Evolutionary conservation across 1,140 invertebrate species (phyloP).

Genomic region (Pachypeltis micranthus): DNA sequence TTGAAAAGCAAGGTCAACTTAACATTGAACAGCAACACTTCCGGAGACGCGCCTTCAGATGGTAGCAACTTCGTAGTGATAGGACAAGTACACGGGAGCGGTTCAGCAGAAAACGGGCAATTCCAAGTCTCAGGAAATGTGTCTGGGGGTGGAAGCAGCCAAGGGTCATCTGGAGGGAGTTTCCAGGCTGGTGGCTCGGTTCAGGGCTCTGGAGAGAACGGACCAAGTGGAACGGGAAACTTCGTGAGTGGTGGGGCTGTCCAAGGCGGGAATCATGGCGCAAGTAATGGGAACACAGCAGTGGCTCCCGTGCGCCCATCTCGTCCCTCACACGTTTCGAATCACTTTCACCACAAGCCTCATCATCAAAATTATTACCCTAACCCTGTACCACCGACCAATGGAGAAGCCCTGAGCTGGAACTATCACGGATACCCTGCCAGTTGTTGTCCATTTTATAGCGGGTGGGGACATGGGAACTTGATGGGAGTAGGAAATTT

Average conservation of each 20-base stretch:
- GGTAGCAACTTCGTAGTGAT: background rate
- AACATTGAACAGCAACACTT: constrained; percentile 24
- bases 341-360: background rate
- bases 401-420: background rate
- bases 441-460: background rate
- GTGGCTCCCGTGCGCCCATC: background rate
- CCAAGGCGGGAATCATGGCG: background rate
- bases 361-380: background rate
- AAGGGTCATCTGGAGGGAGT: background rate
- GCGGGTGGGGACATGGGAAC: background rate
- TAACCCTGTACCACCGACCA: background rate
- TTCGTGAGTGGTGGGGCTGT: constrained; percentile 7
- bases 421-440: constrained; percentile 2
- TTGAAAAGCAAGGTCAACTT: background rate
- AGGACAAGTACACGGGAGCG: constrained; percentile 4
- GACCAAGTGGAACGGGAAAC: constrained; percentile 4
- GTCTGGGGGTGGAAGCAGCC: background rate
- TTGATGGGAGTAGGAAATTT: background rate
- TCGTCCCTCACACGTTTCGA: background rate
- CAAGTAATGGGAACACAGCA: background rate
- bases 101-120: background rate
- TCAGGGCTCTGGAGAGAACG: background rate
- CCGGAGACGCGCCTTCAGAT: constrained; percentile 34
- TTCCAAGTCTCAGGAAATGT: background rate
- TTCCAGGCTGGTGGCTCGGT: background rate